phyloP scores from a whole-genome alignment of 2,797 vertebrate species.

The Scyliorhinus canicula region DNA sequence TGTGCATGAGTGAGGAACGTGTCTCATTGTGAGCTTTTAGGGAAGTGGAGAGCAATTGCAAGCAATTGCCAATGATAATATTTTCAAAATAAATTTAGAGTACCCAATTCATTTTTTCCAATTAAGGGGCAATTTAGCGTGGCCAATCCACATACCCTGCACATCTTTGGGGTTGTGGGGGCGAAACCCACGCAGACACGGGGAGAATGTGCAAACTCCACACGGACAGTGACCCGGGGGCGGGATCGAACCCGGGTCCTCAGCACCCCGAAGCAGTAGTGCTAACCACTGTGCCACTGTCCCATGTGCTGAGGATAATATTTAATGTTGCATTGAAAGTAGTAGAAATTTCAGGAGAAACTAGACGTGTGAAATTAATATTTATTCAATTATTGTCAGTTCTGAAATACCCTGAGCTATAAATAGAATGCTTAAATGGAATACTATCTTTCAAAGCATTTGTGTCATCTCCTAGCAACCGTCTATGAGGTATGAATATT shows the following conservation, averaged over 20 bases:
- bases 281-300: too few species aligned
- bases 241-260: too few species aligned
- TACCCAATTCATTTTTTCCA: too few species aligned
- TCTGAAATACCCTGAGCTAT: neutral
- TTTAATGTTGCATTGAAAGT: neutral
- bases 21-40: neutral
- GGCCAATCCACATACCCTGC: too few species aligned
- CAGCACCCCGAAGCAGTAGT: too few species aligned
- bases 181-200: too few species aligned
- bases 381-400: neutral
- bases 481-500: constrained; percentile 2
- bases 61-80: neutral
- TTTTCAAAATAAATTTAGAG: too few species aligned
- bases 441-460: constrained; percentile 17
- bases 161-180: too few species aligned
- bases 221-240: too few species aligned
- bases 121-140: too few species aligned
- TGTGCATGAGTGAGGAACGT: neutral
- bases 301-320: too few species aligned
- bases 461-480: neutral
- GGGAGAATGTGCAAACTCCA: too few species aligned
- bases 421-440: neutral
- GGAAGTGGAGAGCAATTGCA: neutral
- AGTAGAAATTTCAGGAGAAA: neutral
- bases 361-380: neutral